Evolutionary conservation across 2,113 vertebrate genomes (phyloP).

Genomic region (Odocoileus hemionus): DNA sequence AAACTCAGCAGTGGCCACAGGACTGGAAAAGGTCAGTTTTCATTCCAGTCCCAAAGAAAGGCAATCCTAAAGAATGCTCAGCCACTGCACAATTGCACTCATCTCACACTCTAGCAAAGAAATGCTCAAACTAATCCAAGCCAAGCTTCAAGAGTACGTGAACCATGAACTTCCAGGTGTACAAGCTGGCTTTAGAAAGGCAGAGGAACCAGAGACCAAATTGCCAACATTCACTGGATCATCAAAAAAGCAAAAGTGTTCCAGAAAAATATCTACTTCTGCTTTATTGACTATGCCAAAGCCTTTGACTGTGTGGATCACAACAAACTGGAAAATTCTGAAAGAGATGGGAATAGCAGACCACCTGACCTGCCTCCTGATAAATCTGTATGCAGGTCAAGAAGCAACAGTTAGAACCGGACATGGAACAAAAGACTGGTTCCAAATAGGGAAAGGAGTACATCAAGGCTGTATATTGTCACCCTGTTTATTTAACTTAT

Average conservation of each 20-base stretch:
- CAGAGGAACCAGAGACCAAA: background rate
- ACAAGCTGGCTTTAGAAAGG: background rate
- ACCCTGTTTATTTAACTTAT: background rate
- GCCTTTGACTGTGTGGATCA: background rate
- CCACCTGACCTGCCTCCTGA: background rate
- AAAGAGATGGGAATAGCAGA: background rate
- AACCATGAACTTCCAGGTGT: background rate
- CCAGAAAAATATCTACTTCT: background rate
- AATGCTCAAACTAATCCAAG: background rate
- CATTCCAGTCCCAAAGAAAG: background rate
- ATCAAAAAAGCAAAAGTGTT: background rate
- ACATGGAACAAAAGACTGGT: background rate
- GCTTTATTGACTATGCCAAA: background rate
- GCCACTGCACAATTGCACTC: background rate
- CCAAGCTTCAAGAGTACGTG: background rate
- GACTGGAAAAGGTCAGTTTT: background rate
- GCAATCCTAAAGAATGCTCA: background rate
- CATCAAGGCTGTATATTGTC: background rate
- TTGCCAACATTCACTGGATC: background rate
- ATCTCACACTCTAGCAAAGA: background rate
- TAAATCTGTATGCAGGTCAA: background rate
- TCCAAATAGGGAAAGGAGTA: background rate
- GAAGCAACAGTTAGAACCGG: background rate
- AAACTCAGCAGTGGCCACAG: background rate
- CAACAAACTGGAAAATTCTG: background rate